Evolutionary conservation across 2,888 invertebrate species (phyloP).

Genomic region (Xestia sexstrigata): DNA sequence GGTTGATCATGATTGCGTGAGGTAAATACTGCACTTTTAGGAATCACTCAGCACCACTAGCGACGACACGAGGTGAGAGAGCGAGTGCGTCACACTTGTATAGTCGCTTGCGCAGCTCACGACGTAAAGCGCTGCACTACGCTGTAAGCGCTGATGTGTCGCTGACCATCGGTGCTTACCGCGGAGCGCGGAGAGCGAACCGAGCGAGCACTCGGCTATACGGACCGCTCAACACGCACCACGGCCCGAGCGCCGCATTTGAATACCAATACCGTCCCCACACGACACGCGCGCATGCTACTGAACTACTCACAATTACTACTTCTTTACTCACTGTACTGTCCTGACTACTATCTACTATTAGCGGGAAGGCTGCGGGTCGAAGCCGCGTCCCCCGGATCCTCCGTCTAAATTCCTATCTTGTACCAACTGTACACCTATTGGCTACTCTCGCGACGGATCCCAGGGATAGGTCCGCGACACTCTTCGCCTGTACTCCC

Average conservation of each 20-base stretch:
- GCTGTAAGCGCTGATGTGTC: constrained; percentile 46
- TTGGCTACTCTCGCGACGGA: constrained; percentile 77
- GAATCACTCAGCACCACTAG: constrained; percentile 89
- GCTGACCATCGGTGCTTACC: constrained; percentile 36
- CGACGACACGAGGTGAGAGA: constrained; percentile 90
- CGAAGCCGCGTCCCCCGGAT: constrained; percentile 87
- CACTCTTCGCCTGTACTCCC: constrained; percentile 85
- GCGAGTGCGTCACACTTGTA: constrained; percentile 85
- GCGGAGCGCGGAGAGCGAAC: constrained; percentile 40
- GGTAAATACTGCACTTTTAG: constrained; percentile 86
- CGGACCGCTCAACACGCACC: constrained; percentile 81
- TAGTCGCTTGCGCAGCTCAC: constrained; percentile 62
- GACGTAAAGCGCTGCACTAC: constrained; percentile 32
- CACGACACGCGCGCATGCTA: constrained; percentile 90
- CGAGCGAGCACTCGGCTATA: constrained; percentile 68
- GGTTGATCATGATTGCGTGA: constrained; percentile 71
- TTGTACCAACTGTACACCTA: constrained; percentile 59
- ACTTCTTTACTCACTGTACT: constrained; percentile 89
- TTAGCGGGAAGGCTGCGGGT: constrained; percentile 87
- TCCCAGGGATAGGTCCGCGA: constrained; percentile 85
- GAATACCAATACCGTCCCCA: constrained; percentile 93
- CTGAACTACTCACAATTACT: constrained; percentile 88
- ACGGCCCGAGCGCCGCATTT: constrained; percentile 92
- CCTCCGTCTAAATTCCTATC: constrained; percentile 77
- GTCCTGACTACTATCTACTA: constrained; percentile 86